These are phyloP conservation scores for Cathartes aura DNA, from an alignment of 2,113 vertebrate genomes.

Conservation along the genomic window DNA sequence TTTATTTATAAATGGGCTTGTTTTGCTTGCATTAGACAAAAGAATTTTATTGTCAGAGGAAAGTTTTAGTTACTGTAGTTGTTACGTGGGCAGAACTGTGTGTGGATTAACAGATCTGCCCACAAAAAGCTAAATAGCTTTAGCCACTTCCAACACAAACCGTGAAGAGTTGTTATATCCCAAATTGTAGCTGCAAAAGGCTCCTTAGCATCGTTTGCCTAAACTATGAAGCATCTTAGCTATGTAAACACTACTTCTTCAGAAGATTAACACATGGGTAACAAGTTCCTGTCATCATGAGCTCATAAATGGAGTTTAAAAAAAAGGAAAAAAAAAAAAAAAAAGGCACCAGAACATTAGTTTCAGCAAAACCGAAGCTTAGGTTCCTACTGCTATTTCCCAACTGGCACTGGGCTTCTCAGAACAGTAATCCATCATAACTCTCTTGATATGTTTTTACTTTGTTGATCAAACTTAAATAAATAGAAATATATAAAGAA, in stretches of 20 bases:
- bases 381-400: not conserved
- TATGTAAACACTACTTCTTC: slow-evolving; percentile 19
- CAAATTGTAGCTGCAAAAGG: slow-evolving; percentile 6
- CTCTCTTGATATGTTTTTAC: not conserved
- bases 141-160: slow-evolving; percentile 33
- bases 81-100: not conserved
- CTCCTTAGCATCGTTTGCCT: not conserved
- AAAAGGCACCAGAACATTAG: not conserved
- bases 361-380: not conserved
- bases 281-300: not conserved
- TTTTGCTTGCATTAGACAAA: not conserved
- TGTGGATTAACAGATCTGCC: not conserved
- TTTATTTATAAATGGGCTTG: not conserved
- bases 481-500: not conserved
- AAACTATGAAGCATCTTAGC: not conserved
- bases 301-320: not conserved
- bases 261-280: not conserved
- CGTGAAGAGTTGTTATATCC: not conserved
- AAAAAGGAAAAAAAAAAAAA: not conserved
- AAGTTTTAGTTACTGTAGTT: not conserved
- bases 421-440: not conserved
- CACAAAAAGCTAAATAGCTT: slow-evolving; percentile 15
- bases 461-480: not conserved
- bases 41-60: not conserved
- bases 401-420: not conserved